These are phyloP conservation scores for Mya arenaria DNA, from an alignment of 1,140 invertebrate genomes.

Conservation along the genomic window DNA sequence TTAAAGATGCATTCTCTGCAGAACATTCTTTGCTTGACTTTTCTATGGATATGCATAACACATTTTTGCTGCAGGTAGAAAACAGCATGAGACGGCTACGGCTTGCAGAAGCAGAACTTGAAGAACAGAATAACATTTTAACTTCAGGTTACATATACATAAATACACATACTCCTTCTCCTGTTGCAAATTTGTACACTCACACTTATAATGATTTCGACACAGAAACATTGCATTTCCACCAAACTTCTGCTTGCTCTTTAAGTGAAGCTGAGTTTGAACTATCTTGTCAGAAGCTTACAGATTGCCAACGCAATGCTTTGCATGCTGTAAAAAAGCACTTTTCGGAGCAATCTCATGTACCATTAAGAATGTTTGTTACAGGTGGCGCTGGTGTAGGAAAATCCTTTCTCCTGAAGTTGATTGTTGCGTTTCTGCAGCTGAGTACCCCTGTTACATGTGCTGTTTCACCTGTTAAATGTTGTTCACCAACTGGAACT, in stretches of 20 bases:
- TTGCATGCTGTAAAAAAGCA: not conserved
- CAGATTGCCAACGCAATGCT: not conserved
- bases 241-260: slow-evolving; percentile 1
- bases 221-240: not conserved
- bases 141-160: not conserved
- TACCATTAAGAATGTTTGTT: not conserved
- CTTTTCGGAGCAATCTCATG: not conserved
- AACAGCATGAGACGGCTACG: not conserved
- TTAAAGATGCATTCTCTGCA: slow-evolving; percentile 1
- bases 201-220: not conserved
- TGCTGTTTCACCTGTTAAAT: not conserved
- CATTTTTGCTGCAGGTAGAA: not conserved
- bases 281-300: not conserved
- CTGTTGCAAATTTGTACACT: not conserved
- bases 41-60: not conserved
- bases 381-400: slow-evolving; percentile 24
- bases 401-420: slow-evolving; percentile 6
- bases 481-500: slow-evolving; percentile 1
- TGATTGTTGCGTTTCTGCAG: slow-evolving; percentile 6
- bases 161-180: not conserved
- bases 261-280: not conserved
- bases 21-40: slow-evolving; percentile 6
- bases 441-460: not conserved
- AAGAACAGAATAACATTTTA: not conserved
- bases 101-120: not conserved